Evolutionary conservation across 2,797 vertebrate species (phyloP), one percentile per base, ranked within the genome.

Genomic region (Synanceia verrucosa): DNA sequence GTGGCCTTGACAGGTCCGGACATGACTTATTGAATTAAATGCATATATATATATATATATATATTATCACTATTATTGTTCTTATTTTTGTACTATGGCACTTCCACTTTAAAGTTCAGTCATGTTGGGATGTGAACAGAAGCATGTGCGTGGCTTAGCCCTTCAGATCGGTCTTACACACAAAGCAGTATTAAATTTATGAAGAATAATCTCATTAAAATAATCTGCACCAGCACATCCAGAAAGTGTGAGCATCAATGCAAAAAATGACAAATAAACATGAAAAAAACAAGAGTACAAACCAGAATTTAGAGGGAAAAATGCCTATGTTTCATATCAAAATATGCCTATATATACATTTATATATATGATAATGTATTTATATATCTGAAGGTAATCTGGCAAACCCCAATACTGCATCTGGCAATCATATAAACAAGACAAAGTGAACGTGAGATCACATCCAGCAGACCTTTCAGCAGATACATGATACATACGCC

Each of bases 111-210:
- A 24, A 59, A 39, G 37, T 68, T 48, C 13, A 50, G 60, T 63
- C 36, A 65, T 14, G 68, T 36, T 61, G 67, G 43, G 67, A 80
- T 37, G 61, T 68, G 44, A 73, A 53, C 47, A 75, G 60, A 33
- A 46, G 63, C 34, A 66, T 46, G 47, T 55, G 57, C 6, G 61
- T 75, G 73, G 68, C 77, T 9, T 83, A 89, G 88, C 86, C 88
- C 90, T 91, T 90, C 80, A 9, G 75, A 83, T 85, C 64, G 41
- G 66, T 83, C 69, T 24, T 9, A 74, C 74, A 80, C 58, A 44
- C 65, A 55, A 47, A 52, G 4, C 3, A 9, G 4, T 14, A 1
- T 58, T 34, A 10, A 18, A 47, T 41, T 2, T 21, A 51, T 9
- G 18, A 41, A 41, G 39, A 41, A 41, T 41, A 5, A 46, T 19